Evolutionary conservation across 2,888 invertebrate species (phyloP).

Genomic region (Megastigmus dorsalis): DNA sequence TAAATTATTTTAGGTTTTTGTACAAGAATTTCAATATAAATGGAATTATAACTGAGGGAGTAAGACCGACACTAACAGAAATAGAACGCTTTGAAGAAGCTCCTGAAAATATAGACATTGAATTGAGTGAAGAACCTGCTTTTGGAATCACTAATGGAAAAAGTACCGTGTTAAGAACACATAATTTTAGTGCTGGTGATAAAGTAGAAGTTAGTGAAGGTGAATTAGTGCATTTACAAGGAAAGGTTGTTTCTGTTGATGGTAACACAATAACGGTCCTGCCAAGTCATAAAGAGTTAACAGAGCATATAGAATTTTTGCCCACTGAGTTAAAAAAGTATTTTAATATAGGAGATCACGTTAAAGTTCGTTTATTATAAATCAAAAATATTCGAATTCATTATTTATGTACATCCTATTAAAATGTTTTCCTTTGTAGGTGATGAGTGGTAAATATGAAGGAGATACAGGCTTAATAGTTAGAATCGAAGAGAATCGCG

Average conservation of each 20-base stretch:
- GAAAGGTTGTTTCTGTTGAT: slow-evolving; percentile 39
- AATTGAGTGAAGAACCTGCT: slow-evolving; percentile 76
- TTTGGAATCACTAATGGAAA: slow-evolving; percentile 65
- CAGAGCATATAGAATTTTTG: slow-evolving; percentile 44
- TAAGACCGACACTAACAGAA: slow-evolving; percentile 96
- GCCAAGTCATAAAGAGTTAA: slow-evolving; percentile 43
- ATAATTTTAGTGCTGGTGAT: slow-evolving; percentile 48
- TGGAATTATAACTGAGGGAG: slow-evolving; percentile 93
- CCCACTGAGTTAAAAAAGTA: slow-evolving; percentile 42
- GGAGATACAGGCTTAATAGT: slow-evolving; percentile 79
- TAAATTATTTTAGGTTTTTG: slow-evolving; percentile 79
- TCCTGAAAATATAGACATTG: slow-evolving; percentile 91
- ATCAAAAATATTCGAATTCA: background rate
- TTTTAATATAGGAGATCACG: slow-evolving; percentile 46
- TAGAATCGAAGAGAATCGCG: slow-evolving; percentile 77
- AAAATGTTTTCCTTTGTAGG: slow-evolving; percentile 19
- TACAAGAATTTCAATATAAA: slow-evolving; percentile 97
- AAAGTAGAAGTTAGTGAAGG: slow-evolving; percentile 51
- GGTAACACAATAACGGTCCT: slow-evolving; percentile 26
- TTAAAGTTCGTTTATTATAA: slow-evolving; percentile 31
- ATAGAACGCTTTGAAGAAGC: slow-evolving; percentile 95
- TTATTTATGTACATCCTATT: background rate
- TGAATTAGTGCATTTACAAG: slow-evolving; percentile 43
- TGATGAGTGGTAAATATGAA: slow-evolving; percentile 79
- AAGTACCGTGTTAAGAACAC: slow-evolving; percentile 1